Percentiles rank a stretch among this genome's conserved stretches.
phyloP scores from a whole-genome alignment of 2,888 invertebrate genomes.

The Conus canariensis region DNA sequence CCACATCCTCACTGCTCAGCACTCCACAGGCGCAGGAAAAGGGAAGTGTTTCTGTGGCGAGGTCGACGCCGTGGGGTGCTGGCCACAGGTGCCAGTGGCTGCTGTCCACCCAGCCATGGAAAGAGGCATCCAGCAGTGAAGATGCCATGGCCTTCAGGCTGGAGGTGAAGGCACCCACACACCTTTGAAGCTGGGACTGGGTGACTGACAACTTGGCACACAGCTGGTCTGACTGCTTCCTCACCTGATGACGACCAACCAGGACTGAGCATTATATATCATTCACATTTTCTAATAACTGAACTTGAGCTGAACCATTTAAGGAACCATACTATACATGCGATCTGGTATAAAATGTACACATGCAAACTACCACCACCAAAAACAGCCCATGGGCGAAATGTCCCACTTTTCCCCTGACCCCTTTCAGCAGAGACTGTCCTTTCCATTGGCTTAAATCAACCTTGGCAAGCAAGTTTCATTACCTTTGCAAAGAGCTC shows the following conservation, averaged over 20 bases:
- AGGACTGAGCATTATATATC: not conserved
- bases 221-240: conserved; percentile 46
- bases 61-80: not conserved
- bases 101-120: conserved; percentile 32
- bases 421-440: not conserved
- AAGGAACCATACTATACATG: too few relatives aligned
- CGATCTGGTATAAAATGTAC: too few relatives aligned
- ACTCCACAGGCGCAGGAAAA: conserved; percentile 41
- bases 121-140: not conserved
- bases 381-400: not conserved
- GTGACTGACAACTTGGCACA: conserved; percentile 52
- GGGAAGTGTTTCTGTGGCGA: not conserved
- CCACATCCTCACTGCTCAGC: not conserved
- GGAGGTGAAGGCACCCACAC: conserved; percentile 51
- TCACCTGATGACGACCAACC: conserved; percentile 50
- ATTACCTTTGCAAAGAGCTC: too few relatives aligned
- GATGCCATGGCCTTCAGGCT: conserved; percentile 44
- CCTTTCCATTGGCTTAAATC: not conserved
- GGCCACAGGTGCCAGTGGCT: conserved; percentile 44
- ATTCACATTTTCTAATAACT: too few relatives aligned
- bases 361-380: not conserved
- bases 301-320: too few relatives aligned
- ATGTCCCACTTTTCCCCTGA: not conserved
- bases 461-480: too few relatives aligned
- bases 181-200: conserved; percentile 44